Evolutionary conservation across 1,140 invertebrate genomes (phyloP).

Genomic region (Leptinotarsa undecemlineata): DNA sequence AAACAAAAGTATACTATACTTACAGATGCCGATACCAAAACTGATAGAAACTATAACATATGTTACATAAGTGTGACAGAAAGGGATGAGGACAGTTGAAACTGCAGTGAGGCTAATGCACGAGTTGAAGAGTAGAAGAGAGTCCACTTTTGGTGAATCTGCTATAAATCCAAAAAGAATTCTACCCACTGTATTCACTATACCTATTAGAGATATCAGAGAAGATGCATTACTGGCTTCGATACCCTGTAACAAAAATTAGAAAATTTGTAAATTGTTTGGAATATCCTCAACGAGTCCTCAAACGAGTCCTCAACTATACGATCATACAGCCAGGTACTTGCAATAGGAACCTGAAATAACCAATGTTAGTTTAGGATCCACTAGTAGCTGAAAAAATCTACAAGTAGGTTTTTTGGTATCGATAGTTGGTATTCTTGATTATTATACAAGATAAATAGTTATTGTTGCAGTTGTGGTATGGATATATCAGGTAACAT

Average conservation of each 20-base stretch:
- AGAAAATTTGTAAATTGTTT: too few relatives aligned
- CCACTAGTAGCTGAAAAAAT: too few relatives aligned
- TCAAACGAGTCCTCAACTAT: too few relatives aligned
- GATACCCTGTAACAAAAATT: slow-evolving; percentile 66
- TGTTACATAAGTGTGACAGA: slow-evolving; percentile 77
- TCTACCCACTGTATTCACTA: slow-evolving; percentile 90
- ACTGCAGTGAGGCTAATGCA: slow-evolving; percentile 88
- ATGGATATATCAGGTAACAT: too few relatives aligned
- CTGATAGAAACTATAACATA: slow-evolving; percentile 84
- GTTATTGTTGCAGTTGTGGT: too few relatives aligned
- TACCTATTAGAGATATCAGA: slow-evolving; percentile 93
- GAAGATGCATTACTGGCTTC: slow-evolving; percentile 77
- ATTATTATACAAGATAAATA: too few relatives aligned
- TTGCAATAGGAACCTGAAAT: too few relatives aligned
- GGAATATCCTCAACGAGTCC: too few relatives aligned
- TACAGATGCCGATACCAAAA: slow-evolving; percentile 95
- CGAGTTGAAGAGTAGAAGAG: slow-evolving; percentile 91
- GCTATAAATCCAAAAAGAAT: slow-evolving; percentile 84
- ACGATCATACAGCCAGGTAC: too few relatives aligned
- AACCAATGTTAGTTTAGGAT: too few relatives aligned
- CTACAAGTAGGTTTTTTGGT: too few relatives aligned
- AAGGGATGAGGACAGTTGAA: slow-evolving; percentile 80
- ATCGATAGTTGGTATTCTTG: too few relatives aligned
- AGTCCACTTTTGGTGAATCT: slow-evolving; percentile 85
- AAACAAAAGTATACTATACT: slow-evolving; percentile 61